Evolutionary conservation across 2,797 vertebrate genomes (phyloP), one percentile per base, ranked within the genome.

Genomic region (Coreius guichenoti): DNA sequence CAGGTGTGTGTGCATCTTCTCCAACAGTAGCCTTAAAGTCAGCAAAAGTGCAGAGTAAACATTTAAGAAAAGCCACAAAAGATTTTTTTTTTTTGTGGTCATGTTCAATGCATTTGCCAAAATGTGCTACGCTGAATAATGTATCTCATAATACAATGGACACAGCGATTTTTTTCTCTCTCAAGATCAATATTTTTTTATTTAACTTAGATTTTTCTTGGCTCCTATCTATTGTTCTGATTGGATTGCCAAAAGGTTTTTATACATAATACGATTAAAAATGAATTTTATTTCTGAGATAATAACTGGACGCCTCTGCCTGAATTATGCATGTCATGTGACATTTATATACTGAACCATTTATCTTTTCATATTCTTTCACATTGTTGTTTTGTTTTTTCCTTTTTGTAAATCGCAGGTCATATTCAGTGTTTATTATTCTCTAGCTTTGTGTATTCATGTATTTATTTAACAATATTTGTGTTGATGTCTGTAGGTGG

Each of bases 401-500:
- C 2, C 8, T 26, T 29, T 74, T 2, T 31, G 47, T 51, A 54
- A 23, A 54, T 8, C 11, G 3, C 3, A 74, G 72, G 5, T 21
- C 26, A 13, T 51, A 31, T 36, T 58, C 9, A 36, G 23, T 63
- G n/a, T 29, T 29, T 26, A 16, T 29, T 29, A 1, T 63, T 63
- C 13, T 63, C 13, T 29, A 29, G 12, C 58, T 8, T 65, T 31
- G 74, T 58, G 74, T 77, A 19, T 73, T 43, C 1, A 12, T 61
- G 8, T 5, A 39, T 19, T 45, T 49, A 26, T n/a, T n/a, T 63
- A 26, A 75, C 16, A 2, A 54, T 39, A 17, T 26, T 3, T 9
- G 67, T 75, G 67, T 49, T 82, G 12, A 19, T 80, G 67, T 87
- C n/a, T 80, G 51, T 82, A 99, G 98, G 98, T 99, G 91, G 98